Conservation (phyloP, 2,888 invertebrate genomes). For the Tortrix viridana region DNA sequence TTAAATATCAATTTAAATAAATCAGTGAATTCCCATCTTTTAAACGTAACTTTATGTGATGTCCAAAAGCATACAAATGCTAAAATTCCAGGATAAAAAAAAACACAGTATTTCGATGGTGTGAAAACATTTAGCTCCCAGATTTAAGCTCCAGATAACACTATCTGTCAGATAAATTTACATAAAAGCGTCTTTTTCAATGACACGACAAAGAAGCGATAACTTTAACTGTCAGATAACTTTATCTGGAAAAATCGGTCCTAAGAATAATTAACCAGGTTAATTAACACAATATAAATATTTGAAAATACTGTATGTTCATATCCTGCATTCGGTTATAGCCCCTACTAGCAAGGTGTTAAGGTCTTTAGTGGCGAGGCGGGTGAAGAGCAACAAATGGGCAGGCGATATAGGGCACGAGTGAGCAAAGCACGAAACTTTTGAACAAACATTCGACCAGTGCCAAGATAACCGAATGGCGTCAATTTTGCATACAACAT, state of each 20-base stretch:
- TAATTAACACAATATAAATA: not conserved
- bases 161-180: too few species aligned
- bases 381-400: constrained; percentile 75
- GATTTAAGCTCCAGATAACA: too few species aligned
- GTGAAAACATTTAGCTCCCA: too few species aligned
- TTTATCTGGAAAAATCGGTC: too few species aligned
- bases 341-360: constrained; percentile 69
- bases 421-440: constrained; percentile 73
- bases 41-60: constrained; percentile 4
- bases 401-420: constrained; percentile 77
- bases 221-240: too few species aligned
- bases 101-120: not conserved
- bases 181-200: too few species aligned
- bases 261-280: too few species aligned
- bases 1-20: too few species aligned
- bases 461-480: too few species aligned
- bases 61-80: constrained; percentile 22
- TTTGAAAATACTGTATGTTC: constrained; percentile 3
- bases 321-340: constrained; percentile 45
- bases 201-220: too few species aligned
- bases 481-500: too few species aligned
- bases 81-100: not conserved
- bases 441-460: constrained; percentile 13
- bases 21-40: constrained; percentile 8
- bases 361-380: constrained; percentile 78